These are phyloP conservation scores for Elephantulus edwardii DNA, from an alignment of 2,113 vertebrate species.

Conservation along the genomic window DNA sequence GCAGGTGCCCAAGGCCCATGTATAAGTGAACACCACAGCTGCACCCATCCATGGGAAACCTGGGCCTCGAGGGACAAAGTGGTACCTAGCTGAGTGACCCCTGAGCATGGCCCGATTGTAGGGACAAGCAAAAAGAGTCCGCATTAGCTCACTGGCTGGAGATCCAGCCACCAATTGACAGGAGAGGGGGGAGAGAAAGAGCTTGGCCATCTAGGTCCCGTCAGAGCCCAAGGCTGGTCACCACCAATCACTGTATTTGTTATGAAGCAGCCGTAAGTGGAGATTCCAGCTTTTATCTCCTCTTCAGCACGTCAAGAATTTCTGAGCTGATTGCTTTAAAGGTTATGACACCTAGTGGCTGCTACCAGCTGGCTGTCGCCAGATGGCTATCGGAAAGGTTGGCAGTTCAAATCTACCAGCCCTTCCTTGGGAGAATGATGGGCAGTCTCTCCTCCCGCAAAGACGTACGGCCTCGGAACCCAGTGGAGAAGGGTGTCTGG, in stretches of 20 bases:
- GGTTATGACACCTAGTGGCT: no score
- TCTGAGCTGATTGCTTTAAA: neutral
- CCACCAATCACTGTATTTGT: accelerated
- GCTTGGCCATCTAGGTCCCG: neutral
- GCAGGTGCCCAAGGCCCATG: neutral
- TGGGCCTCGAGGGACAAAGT: neutral
- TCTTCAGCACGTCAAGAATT: neutral
- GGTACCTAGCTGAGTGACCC: neutral
- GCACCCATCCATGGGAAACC: neutral
- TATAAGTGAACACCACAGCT: no score
- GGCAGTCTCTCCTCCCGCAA: no score
- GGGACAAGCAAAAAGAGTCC: neutral
- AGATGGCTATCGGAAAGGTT: no score
- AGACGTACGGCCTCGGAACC: no score
- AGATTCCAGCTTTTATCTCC: neutral
- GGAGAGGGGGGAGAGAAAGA: neutral
- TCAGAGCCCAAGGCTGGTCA: neutral
- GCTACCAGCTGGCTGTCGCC: no score
- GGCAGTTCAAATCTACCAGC: no score
- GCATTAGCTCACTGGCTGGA: neutral
- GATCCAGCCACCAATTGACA: neutral
- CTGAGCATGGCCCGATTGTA: neutral
- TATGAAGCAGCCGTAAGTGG: neutral
- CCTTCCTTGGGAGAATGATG: no score
- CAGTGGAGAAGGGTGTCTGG: no score